Conservation (phyloP, 2,888 invertebrate species). For the Xestia c-nigrum region DNA sequence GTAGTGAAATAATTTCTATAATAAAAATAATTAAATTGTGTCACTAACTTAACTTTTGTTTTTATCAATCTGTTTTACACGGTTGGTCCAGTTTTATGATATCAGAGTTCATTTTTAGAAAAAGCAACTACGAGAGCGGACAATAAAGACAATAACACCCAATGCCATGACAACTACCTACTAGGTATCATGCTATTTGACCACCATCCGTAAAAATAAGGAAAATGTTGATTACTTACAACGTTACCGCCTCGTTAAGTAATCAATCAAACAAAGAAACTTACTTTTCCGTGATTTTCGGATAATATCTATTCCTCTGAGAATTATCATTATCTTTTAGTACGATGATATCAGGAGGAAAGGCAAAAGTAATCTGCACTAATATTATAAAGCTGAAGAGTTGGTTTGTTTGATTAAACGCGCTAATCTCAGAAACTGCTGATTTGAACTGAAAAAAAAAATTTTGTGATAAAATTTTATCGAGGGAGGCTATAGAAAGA, state of each 20-base stretch:
- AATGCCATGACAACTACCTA: not conserved
- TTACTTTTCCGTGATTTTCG: not conserved
- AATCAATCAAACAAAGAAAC: constrained; percentile 19
- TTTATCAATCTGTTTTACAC: not conserved
- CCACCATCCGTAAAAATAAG: constrained; percentile 8
- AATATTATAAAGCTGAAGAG: too few species aligned
- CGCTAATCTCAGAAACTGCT: too few species aligned
- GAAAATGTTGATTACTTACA: not conserved
- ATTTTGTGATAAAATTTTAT: too few species aligned
- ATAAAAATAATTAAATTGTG: too few species aligned
- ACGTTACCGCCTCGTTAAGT: not conserved
- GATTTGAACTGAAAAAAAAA: too few species aligned
- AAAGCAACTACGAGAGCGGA: not conserved
- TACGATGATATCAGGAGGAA: not conserved
- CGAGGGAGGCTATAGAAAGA: too few species aligned
- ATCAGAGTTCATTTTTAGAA: not conserved
- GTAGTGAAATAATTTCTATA: not conserved
- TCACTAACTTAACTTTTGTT: too few species aligned
- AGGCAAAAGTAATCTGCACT: not conserved
- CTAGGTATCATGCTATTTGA: not conserved
- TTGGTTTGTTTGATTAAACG: too few species aligned
- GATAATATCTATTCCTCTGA: not conserved
- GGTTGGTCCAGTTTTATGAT: not conserved
- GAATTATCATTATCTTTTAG: not conserved
- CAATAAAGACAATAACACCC: not conserved